Conservation (phyloP, 2,113 vertebrate species). For the Tauraco erythrolophus region DNA sequence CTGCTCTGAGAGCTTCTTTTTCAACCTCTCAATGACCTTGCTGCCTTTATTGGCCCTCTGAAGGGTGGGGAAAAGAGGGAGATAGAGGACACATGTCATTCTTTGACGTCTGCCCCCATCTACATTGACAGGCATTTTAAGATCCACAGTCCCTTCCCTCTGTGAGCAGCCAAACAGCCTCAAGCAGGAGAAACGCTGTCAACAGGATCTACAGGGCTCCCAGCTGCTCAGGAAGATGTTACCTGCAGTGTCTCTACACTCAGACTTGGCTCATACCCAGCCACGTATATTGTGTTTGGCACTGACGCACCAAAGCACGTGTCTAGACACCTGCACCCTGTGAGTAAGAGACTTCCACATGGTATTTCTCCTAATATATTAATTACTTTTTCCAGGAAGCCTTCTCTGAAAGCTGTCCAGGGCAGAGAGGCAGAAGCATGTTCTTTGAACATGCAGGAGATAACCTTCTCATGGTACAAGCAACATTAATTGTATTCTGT, state of each 20-base stretch:
- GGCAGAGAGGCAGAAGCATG: neutral
- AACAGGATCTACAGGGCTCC: neutral
- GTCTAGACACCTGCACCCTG: neutral
- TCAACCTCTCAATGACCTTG: conserved; percentile 88
- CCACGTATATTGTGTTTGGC: neutral
- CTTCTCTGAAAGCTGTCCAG: neutral
- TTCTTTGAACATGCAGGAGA: neutral
- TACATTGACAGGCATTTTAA: neutral
- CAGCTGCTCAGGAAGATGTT: neutral
- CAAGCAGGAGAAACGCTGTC: neutral
- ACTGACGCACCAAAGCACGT: accelerated
- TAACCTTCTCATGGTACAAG: neutral
- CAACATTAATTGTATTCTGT: neutral
- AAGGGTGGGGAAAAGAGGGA: neutral
- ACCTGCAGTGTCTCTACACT: neutral
- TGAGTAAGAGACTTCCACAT: neutral
- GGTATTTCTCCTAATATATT: neutral
- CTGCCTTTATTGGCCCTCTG: conserved; percentile 92
- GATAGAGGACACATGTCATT: neutral
- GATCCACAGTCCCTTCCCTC: neutral
- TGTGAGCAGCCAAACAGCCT: neutral
- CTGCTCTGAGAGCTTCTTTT: conserved; percentile 93
- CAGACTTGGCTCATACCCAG: neutral
- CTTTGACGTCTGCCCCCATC: neutral
- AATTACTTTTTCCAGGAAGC: neutral